These are phyloP conservation scores for Acleris sparsana DNA, from an alignment of 2,888 invertebrate genomes.

Conservation along the genomic window DNA sequence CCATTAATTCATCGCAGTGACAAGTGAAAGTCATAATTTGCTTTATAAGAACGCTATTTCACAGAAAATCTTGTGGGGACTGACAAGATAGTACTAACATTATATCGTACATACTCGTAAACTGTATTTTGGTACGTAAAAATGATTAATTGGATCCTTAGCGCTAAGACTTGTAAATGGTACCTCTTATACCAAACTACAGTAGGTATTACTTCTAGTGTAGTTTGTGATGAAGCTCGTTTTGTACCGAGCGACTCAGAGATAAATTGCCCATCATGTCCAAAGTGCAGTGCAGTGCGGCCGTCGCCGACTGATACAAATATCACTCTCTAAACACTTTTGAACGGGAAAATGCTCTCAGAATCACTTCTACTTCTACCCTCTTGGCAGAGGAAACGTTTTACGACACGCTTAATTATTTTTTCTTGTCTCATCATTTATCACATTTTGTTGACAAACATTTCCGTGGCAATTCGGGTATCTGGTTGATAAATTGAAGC, in stretches of 20 bases:
- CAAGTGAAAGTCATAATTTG: too few species aligned
- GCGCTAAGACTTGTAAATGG: too few species aligned
- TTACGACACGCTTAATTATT: constrained; percentile 33
- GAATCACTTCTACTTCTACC: constrained; percentile 24
- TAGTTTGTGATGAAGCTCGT: constrained; percentile 26
- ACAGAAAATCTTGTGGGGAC: too few species aligned
- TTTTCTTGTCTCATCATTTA: constrained; percentile 34
- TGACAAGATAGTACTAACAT: too few species aligned
- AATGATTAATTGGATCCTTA: too few species aligned
- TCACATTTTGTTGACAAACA: constrained; percentile 36
- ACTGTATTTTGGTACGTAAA: too few species aligned
- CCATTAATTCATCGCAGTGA: too few species aligned
- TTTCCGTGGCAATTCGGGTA: constrained; percentile 29
- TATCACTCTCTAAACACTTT: constrained; percentile 30
- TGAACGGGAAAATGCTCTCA: constrained; percentile 18
- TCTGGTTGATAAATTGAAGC: constrained; percentile 33
- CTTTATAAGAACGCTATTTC: too few species aligned
- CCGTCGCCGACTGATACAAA: constrained; percentile 37
- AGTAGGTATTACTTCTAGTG: not conserved
- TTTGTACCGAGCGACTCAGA: constrained; percentile 38
- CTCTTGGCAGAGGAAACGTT: constrained; percentile 29
- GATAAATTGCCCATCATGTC: constrained; percentile 50
- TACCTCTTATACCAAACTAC: too few species aligned
- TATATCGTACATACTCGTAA: too few species aligned
- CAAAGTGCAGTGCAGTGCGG: constrained; percentile 43